Base-by-base conservation (phyloP, 2,888 invertebrate genomes). In the Ormyrus thymus region DNA sequence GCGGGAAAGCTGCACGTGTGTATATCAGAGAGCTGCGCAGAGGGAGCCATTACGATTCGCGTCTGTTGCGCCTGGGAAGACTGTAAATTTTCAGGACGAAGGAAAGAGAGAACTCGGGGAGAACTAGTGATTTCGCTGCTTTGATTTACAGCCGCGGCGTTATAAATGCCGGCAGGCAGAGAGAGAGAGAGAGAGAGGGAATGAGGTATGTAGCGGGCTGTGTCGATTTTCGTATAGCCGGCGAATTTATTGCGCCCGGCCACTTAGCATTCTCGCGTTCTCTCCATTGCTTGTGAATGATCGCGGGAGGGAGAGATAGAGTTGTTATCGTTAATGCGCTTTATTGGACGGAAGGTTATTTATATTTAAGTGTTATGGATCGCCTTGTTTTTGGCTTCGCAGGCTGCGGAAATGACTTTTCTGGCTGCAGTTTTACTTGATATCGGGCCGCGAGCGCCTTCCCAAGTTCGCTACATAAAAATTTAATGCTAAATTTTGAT, bases 11-110 rank as follows among this genome's bases (percentile, higher is more conserved):
- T 15, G 11, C 43, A 56, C 45, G 13, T 50, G 46, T 53, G 45
- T 56, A 56, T 43, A 66, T 51, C 48, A 11, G 55, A 29, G 29
- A 29, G 29, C 29, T 3, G 29, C 29, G 29, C 29, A 29, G 29
- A 29, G 29, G 29, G 51, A 55, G 62, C 53, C 53, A 72, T 72
- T 72, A 72, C 72, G 50, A 72, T 62, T 73, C 61, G 68, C 68
- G 75, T 75, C 75, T 75, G 75, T 75, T 75, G 75, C 75, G 75
- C 68, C 68, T 61, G 61, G 15, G n/a, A 68, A 61, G 61, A 66
- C 61, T 59, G 75, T 75, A 68, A 75, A 75, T 75, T 75, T 75
- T 68, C 71, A 29, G 58, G 10, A n/a, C 10, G 55, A 53, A 13
- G 29, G 71, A 15, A 51, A 50, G 61, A 72, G 50, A 29, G 53